Base-by-base conservation (phyloP, 2,888 invertebrate species). In the Thysanoteuthis rhombus region DNA sequence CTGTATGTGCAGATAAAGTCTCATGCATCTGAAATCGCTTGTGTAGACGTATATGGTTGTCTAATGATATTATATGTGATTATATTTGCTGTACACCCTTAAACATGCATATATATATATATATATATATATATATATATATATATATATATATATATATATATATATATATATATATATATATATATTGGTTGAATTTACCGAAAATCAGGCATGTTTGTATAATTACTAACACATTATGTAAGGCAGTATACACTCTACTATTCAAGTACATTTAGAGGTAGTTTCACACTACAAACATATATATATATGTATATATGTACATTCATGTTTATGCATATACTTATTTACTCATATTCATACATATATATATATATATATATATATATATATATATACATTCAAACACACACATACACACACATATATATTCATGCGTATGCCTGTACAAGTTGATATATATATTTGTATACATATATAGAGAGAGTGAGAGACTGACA, bases 361-460 rank as follows among this genome's bases (percentile, higher is more conserved):
- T 90, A 90, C 38, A 90, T 90, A 38, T 90, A 90, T 90, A 90
- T 38, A 90, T 90, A 90, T 90, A 90, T 90, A 90, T 90, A 19
- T 90, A 90, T 90, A 38, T 90, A 90, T 40, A 38, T 38, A 90
- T 39, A 36, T 90, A 90, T 90, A 36, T 39, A 90, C n/a, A 19
- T n/a, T n/a, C n/a, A n/a, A n/a, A n/a, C n/a, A n/a, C n/a, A n/a
- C n/a, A n/a, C n/a, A n/a, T n/a, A n/a, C n/a, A n/a, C n/a, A n/a
- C n/a, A n/a, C n/a, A n/a, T n/a, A n/a, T n/a, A n/a, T n/a, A n/a
- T n/a, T n/a, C n/a, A n/a, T n/a, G n/a, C n/a, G n/a, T n/a, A n/a
- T n/a, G n/a, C n/a, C n/a, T n/a, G n/a, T n/a, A n/a, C n/a, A n/a
- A n/a, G n/a, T n/a, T n/a, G n/a, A n/a, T n/a, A n/a, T n/a, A n/a